Evolutionary conservation across 2,797 vertebrate genomes (phyloP).

Genomic region (Phoeniculus purpureus): DNA sequence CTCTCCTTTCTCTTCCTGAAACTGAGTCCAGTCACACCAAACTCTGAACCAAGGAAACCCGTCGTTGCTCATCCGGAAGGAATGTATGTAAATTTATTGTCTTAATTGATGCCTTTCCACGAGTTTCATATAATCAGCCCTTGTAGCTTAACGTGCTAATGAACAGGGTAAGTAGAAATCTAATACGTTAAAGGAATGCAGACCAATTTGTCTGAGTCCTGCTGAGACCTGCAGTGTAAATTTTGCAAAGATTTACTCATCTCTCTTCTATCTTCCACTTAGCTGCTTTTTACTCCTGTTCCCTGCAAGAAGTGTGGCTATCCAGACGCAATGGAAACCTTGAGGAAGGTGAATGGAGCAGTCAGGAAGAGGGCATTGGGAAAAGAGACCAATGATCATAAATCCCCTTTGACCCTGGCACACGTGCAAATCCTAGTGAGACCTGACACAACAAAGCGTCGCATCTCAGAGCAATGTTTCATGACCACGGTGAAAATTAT

Average conservation of each 20-base stretch:
- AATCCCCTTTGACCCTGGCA: background rate
- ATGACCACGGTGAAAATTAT: fast-evolving
- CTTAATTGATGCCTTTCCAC: constrained; percentile 54
- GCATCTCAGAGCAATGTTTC: fast-evolving
- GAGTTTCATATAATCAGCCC: constrained; percentile 52
- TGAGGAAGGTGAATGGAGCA: background rate
- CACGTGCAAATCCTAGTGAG: fast-evolving
- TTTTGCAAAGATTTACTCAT: constrained; percentile 26
- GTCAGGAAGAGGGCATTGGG: background rate
- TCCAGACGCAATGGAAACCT: background rate
- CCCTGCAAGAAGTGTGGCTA: background rate
- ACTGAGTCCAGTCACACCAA: constrained; percentile 31
- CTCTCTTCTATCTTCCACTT: background rate
- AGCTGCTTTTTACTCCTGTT: background rate
- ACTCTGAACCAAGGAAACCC: constrained; percentile 12
- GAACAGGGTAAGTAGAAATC: constrained; percentile 40
- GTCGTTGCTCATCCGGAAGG: constrained; percentile 21
- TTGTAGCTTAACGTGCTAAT: constrained; percentile 52
- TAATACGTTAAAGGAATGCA: constrained; percentile 49
- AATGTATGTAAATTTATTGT: constrained; percentile 41
- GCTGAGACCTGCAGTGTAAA: constrained; percentile 22
- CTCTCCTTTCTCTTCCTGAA: constrained; percentile 16
- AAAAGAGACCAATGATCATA: background rate
- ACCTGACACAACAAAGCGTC: fast-evolving
- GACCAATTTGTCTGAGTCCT: constrained; percentile 56